Percentiles rank a stretch among this genome's conserved stretches.
phyloP scores from a whole-genome alignment of 1,140 invertebrate species.

The Drosophila guanche region DNA sequence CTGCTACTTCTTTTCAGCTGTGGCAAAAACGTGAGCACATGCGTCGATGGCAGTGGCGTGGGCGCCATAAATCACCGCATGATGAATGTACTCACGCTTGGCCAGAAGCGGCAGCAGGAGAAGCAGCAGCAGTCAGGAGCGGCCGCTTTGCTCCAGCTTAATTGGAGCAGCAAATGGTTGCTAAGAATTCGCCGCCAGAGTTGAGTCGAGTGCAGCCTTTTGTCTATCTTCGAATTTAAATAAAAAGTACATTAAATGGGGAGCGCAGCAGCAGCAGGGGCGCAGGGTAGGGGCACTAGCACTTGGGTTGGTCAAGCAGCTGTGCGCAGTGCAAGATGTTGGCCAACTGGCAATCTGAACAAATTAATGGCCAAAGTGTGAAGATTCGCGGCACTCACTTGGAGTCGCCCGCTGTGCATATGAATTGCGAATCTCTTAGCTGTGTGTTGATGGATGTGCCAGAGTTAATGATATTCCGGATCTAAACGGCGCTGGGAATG shows the following conservation, averaged over 20 bases:
- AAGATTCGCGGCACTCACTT: conserved; percentile 3
- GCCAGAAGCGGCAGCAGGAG: conserved; percentile 6
- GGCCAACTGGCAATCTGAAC: conserved; percentile 37
- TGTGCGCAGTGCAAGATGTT: conserved; percentile 51
- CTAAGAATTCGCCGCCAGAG: conserved; percentile 67
- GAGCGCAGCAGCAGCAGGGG: conserved; percentile 4
- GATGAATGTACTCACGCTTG: conserved; percentile 50
- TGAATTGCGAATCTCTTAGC: conserved; percentile 20
- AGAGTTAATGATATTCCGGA: conserved; percentile 27
- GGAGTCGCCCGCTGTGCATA: conserved; percentile 21
- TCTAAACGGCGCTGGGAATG: conserved; percentile 3
- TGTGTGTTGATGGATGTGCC: conserved; percentile 18
- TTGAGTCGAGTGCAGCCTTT: conserved; percentile 52
- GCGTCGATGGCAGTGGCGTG: conserved; percentile 42
- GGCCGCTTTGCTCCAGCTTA: conserved; percentile 46
- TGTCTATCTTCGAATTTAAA: conserved; percentile 56
- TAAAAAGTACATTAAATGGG: conserved; percentile 68
- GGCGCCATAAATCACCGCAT: conserved; percentile 61
- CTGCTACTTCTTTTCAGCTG: conserved; percentile 2
- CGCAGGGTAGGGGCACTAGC: background rate
- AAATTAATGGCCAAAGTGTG: conserved; percentile 56
- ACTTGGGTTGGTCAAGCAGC: conserved; percentile 63
- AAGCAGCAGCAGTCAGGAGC: background rate
- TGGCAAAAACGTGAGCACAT: conserved; percentile 44
- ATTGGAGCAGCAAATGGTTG: conserved; percentile 81